Conservation (phyloP, 2,888 invertebrate species). For the Campoletis raptor region DNA sequence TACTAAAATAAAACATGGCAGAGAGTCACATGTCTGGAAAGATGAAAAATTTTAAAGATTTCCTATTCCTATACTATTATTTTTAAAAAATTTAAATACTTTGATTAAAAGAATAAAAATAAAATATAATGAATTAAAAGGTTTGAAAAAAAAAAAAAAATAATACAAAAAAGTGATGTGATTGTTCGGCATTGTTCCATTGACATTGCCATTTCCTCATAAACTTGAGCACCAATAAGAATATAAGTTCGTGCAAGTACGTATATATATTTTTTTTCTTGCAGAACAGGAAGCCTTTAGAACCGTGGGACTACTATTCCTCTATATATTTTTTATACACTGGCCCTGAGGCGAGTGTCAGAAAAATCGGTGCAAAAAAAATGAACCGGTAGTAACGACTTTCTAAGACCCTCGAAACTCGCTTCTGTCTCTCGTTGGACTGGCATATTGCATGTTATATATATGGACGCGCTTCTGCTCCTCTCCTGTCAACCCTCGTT, state of each 20-base stretch:
- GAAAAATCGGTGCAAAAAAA: constrained; percentile 66
- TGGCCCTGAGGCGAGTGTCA: constrained; percentile 48
- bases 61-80: background rate
- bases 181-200: background rate
- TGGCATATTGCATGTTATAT: constrained; percentile 65
- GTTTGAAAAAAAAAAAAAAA: background rate
- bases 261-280: constrained; percentile 10
- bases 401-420: constrained; percentile 68
- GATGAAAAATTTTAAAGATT: background rate
- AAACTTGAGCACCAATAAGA: constrained; percentile 14
- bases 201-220: constrained; percentile 1
- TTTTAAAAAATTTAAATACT: too few species aligned
- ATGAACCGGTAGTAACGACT: constrained; percentile 68
- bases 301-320: constrained; percentile 52
- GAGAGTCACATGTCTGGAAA: background rate
- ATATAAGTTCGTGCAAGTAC: background rate
- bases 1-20: background rate
- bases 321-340: constrained; percentile 30
- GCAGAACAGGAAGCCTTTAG: constrained; percentile 40
- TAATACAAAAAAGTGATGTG: background rate
- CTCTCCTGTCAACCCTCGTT: constrained; percentile 83
- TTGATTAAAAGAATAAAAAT: background rate
- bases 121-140: background rate
- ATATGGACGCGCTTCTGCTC: constrained; percentile 49
- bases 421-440: constrained; percentile 61